Percentiles rank a stretch among this genome's conserved stretches.
phyloP scores from a whole-genome alignment of 2,797 vertebrate genomes.

The Pantherophis alleghaniensis region DNA sequence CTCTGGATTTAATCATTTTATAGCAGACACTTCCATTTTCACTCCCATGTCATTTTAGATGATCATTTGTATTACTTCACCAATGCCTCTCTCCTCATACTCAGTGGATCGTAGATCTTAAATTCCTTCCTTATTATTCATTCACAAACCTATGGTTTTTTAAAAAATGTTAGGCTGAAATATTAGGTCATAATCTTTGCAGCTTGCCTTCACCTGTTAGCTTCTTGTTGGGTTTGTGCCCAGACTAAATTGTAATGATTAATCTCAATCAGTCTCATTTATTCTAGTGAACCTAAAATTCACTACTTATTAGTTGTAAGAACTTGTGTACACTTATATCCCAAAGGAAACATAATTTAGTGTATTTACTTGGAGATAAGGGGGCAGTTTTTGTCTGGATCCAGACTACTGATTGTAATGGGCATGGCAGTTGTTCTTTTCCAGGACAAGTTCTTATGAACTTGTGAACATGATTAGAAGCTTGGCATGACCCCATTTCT shows the following conservation, averaged over 20 bases:
- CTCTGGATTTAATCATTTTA: neutral
- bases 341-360: neutral
- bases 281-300: neutral
- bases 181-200: neutral
- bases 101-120: neutral
- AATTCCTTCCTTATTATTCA: neutral
- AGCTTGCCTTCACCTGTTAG: neutral
- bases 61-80: neutral
- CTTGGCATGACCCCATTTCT: neutral
- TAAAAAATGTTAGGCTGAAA: neutral
- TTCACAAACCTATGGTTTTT: neutral
- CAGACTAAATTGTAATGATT: neutral
- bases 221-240: neutral
- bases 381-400: neutral
- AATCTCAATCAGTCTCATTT: neutral
- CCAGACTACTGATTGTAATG: neutral
- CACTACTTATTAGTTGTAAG: neutral
- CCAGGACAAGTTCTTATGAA: neutral
- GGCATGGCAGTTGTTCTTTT: neutral
- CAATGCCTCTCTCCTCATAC: neutral
- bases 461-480: neutral
- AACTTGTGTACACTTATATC: neutral
- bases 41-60: neutral
- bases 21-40: neutral
- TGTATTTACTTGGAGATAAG: neutral